Percentiles rank a stretch among this genome's conserved stretches.
phyloP scores from a whole-genome alignment of 2,888 invertebrate genomes.

The Notodonta dromedarius region DNA sequence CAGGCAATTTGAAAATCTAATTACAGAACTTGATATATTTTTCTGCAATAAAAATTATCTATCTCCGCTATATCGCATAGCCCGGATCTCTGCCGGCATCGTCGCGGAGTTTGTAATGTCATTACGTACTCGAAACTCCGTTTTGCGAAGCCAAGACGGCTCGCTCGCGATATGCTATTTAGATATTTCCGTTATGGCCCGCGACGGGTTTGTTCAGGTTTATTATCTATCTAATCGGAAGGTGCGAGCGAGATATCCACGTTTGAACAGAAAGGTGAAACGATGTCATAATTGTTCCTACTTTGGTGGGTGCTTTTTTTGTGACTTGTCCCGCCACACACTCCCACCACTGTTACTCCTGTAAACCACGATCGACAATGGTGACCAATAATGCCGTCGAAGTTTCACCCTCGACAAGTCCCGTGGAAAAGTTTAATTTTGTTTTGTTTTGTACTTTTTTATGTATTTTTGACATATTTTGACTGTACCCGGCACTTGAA shows the following conservation, averaged over 20 bases:
- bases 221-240: slow-evolving; percentile 7
- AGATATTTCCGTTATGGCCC: slow-evolving; percentile 29
- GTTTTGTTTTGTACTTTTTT: no score
- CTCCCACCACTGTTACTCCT: no score
- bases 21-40: not conserved
- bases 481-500: no score
- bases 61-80: slow-evolving; percentile 14
- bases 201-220: not conserved
- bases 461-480: no score
- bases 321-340: no score
- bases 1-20: not conserved
- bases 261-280: not conserved
- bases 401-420: no score
- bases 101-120: slow-evolving; percentile 57
- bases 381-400: no score
- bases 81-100: slow-evolving; percentile 24
- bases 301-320: no score
- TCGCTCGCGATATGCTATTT: slow-evolving; percentile 35
- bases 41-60: not conserved
- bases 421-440: no score
- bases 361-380: no score
- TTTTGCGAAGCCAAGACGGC: slow-evolving; percentile 46
- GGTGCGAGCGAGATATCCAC: no score
- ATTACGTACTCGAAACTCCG: slow-evolving; percentile 55
- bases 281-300: not conserved